These are phyloP conservation scores for Amphiduros pacificus DNA, from an alignment of 2,888 invertebrate genomes.

Conservation along the genomic window DNA sequence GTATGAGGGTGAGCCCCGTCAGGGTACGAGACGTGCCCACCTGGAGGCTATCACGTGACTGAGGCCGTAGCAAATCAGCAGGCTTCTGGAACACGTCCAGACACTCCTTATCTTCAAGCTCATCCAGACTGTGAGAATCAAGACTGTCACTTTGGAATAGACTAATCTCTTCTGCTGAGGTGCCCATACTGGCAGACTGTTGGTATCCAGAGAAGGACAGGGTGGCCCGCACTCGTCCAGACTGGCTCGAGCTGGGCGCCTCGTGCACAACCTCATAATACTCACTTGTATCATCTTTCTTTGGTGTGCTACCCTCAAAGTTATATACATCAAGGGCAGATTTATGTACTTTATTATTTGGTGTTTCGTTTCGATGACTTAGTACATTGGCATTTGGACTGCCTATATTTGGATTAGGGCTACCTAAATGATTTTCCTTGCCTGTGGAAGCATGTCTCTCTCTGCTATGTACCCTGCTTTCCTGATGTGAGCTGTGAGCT, in stretches of 20 bases:
- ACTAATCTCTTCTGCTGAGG: conserved; percentile 15
- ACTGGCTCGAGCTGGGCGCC: conserved; percentile 13
- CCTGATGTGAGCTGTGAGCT: not conserved
- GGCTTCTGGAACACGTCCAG: conserved; percentile 16
- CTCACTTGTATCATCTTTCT: conserved; percentile 25
- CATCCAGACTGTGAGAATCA: conserved; percentile 16
- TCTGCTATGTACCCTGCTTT: not conserved
- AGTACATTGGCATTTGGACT: not conserved
- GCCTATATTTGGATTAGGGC: not conserved
- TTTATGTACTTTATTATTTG: conserved; percentile 11
- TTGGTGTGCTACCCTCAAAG: conserved; percentile 31
- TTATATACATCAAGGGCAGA: conserved; percentile 30
- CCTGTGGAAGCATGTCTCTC: conserved; percentile 4
- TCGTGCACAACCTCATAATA: conserved; percentile 13
- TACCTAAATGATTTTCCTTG: conserved; percentile 17
- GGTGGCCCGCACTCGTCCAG: conserved; percentile 18
- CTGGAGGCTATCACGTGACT: not conserved
- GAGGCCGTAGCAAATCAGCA: not conserved
- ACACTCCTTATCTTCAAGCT: conserved; percentile 8
- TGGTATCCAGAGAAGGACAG: conserved; percentile 24
- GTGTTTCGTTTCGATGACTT: conserved; percentile 12
- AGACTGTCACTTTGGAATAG: conserved; percentile 18
- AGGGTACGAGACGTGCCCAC: conserved; percentile 5
- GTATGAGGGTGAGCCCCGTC: conserved; percentile 17
- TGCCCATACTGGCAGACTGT: conserved; percentile 20